Evolutionary conservation across 92 coral and sea anemone species (phyloP), one percentile per base, ranked within the genome.

Genomic region (Phenganax marumi): DNA sequence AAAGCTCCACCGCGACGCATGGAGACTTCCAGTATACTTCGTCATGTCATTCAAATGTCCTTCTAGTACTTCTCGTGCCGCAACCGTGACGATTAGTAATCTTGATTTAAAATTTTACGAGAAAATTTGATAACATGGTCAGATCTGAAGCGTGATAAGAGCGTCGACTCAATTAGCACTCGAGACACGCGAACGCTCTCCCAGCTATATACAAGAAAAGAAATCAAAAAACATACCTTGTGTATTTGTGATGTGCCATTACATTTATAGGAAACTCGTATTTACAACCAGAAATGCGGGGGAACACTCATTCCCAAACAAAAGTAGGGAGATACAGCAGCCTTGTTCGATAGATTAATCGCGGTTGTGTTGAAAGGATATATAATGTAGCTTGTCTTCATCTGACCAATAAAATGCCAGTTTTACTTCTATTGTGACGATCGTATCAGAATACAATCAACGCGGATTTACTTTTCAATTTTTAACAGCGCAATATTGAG

Each of bases 391-490:
- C 17, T 49, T 66, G 72, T 66, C 72, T 66, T 66, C 72, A 66
- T 66, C 72, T 66, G 72, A 66, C 72, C 72, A 66, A 66, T 66
- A 66, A 66, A 66, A 66, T 14, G 72, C 72, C 7, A 66, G 49
- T 49, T 66, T 22, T 66, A 12, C 10, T 66, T n/a, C 70, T 10
- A 33, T 66, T 64, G 21, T 64, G 70, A 64, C 70, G 70, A 64
- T 24, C 10, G 26, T 64, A 46, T 33, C 13, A 21, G 43, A 22
- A 25, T 66, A 19, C 43, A 66, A 66, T 66, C 72, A 66, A 66
- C 72, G 43, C 72, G 72, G 72, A 66, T 33, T 66, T 33, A 66
- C 10, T 14, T 5, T 11, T 56, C 17, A 56, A 56, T 62, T n/a
- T 49, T 21, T 66, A 12, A 33, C 17, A 66, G 43, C 50, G 43